Percentiles rank a stretch among this genome's conserved stretches.
These are phyloP conservation scores for Lepetodrilus schrolli DNA, from an alignment of 2,888 invertebrate species.

Conservation along the genomic window DNA sequence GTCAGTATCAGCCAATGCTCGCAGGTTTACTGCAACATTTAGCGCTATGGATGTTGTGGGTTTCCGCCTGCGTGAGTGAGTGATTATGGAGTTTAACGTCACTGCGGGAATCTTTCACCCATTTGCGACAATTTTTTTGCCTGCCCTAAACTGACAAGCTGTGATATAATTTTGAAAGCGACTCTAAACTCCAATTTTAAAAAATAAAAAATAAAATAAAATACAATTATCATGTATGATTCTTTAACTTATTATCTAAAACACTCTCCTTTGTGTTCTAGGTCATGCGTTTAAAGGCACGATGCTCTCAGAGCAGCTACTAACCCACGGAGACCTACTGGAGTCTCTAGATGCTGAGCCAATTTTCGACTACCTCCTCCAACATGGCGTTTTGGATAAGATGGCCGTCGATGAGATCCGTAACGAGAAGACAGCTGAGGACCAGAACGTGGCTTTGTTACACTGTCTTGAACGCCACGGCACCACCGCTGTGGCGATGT, in stretches of 20 bases:
- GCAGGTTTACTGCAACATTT: no score
- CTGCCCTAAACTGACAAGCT: no score
- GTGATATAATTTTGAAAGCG: no score
- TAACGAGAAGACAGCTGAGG: slow-evolving; percentile 49
- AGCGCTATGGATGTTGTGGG: no score
- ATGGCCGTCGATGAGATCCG: slow-evolving; percentile 54
- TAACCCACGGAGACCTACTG: slow-evolving; percentile 63
- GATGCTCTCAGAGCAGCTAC: slow-evolving; percentile 46
- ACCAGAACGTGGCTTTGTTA: slow-evolving; percentile 67
- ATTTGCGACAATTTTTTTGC: no score
- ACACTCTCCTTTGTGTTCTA: not conserved
- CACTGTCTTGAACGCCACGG: slow-evolving; percentile 66
- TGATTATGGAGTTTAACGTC: no score
- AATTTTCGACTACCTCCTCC: slow-evolving; percentile 71
- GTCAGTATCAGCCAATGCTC: no score
- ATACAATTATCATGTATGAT: no score
- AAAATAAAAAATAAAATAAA: no score
- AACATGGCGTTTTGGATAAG: slow-evolving; percentile 68
- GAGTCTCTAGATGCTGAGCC: slow-evolving; percentile 70
- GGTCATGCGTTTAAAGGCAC: slow-evolving; percentile 35
- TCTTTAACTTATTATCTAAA: not conserved
- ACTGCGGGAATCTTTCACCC: no score
- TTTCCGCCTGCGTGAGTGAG: no score
- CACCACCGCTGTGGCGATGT: slow-evolving; percentile 64
- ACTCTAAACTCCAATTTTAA: no score